Evolutionary conservation across 2,888 invertebrate species (phyloP).

Genomic region (Hololepta plana): DNA sequence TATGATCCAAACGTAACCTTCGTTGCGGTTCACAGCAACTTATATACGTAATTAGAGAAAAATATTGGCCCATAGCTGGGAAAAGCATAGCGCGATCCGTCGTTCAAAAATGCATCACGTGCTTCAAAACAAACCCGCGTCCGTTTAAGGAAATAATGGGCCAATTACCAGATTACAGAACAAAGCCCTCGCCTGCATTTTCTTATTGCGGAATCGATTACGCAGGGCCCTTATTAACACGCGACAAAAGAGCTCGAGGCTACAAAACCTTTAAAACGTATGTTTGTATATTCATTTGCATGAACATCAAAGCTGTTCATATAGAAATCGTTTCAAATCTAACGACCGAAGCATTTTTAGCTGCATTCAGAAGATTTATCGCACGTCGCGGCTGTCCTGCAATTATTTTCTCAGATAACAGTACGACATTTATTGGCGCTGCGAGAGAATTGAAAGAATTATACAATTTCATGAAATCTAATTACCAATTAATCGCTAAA

Average conservation of each 20-base stretch:
- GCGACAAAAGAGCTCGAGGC: slow-evolving; percentile 6
- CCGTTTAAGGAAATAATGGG: slow-evolving; percentile 1
- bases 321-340: slow-evolving; percentile 5
- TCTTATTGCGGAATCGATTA: slow-evolving; percentile 1
- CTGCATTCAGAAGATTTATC: slow-evolving; percentile 1
- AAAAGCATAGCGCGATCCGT: slow-evolving; percentile 3
- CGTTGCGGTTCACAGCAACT: too few relatives aligned
- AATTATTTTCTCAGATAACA: slow-evolving; percentile 5
- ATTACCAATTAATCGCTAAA: slow-evolving; percentile 1
- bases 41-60: slow-evolving; percentile 6
- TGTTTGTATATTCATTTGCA: slow-evolving; percentile 10
- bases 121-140: slow-evolving; percentile 6
- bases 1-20: slow-evolving; percentile 2
- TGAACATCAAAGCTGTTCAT: slow-evolving; percentile 9
- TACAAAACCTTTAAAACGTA: slow-evolving; percentile 2
- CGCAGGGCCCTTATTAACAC: slow-evolving; percentile 4
- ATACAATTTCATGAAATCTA: neutral
- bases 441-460: slow-evolving; percentile 3
- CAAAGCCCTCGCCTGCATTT: slow-evolving; percentile 1
- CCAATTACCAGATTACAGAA: neutral
- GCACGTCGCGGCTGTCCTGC: neutral
- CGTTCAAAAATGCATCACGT: slow-evolving; percentile 5
- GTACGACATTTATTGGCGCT: slow-evolving; percentile 4
- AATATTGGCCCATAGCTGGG: slow-evolving; percentile 7
- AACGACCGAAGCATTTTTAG: slow-evolving; percentile 5